Evolutionary conservation across 2,888 invertebrate species (phyloP), one percentile per base, ranked within the genome.

Genomic region (Drosophila niveifrons): DNA sequence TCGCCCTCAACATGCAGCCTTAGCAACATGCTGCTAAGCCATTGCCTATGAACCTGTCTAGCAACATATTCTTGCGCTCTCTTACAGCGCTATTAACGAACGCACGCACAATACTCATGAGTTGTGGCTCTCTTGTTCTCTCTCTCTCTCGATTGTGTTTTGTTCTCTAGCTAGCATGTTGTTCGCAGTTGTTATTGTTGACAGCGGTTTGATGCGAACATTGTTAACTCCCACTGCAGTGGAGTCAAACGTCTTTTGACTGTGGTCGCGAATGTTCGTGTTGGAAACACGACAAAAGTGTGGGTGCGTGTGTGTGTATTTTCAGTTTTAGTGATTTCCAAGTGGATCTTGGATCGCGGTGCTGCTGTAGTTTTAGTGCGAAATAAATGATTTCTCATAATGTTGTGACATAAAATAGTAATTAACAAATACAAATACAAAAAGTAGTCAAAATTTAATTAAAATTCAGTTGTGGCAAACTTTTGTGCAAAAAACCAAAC

Each of bases 401-500:
- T 36, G 36, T 8, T 41, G 39, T 41, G 39, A 41, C 15, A 41
- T 1, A 41, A 41, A 41, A 41, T 2, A 41, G 39, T 41, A 61
- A 61, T 61, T 44, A 13, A 52, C n/a, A 6, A 23, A 61, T 18
- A 43, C 23, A 39, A 6, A n/a, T 4, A n/a, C 57, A 36, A 47
- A 28, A 28, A 39, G n/a, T 11, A 2, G 28, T 11, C 28, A 56
- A 17, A 23, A 17, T 41, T 73, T 71, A 73, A 73, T 72, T 73
- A 52, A 56, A 66, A 61, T 56, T 62, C 28, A n/a, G 46, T 52
- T 50, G 36, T 51, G 57, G 23, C 23, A 23, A 23, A 23, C 1
- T 23, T 23, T 23, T 23, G 23, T 23, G 23, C 23, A 23, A 23
- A 23, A 18, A 23, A 23, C 3, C 0, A 23, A 23, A 23, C 4